These are phyloP conservation scores for Pteropus alecto DNA, from an alignment of 2,113 vertebrate genomes.

Conservation along the genomic window DNA sequence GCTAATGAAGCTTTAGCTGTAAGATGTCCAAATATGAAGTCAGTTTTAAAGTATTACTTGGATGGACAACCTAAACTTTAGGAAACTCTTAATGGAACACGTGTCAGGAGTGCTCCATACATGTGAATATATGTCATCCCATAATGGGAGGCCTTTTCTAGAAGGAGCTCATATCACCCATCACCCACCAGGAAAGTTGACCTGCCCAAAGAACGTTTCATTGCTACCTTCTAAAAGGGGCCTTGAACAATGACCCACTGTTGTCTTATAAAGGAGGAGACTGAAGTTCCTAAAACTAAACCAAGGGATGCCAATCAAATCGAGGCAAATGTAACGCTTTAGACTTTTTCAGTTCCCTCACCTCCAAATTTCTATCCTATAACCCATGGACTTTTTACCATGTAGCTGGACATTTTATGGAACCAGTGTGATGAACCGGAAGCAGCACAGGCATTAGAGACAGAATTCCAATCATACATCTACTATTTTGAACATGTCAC, in stretches of 20 bases:
- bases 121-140: rapidly evolving
- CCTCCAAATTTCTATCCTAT: background rate
- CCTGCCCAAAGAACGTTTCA: background rate
- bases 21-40: background rate
- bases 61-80: background rate
- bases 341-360: background rate
- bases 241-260: background rate
- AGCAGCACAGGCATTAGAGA: background rate
- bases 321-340: background rate
- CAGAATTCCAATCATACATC: background rate
- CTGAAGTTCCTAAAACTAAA: background rate
- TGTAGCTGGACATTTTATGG: background rate
- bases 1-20: background rate
- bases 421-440: background rate
- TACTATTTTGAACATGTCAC: background rate
- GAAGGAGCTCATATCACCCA: background rate
- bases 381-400: background rate
- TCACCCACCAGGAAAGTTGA: background rate
- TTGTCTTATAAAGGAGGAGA: background rate
- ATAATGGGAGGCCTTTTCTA: background rate
- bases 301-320: background rate
- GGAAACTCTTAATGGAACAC: background rate
- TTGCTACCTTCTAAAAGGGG: background rate
- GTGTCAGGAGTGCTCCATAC: background rate
- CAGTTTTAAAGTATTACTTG: background rate